Conservation (phyloP, 2,113 vertebrate genomes). For the Rhombomys opimus region DNA sequence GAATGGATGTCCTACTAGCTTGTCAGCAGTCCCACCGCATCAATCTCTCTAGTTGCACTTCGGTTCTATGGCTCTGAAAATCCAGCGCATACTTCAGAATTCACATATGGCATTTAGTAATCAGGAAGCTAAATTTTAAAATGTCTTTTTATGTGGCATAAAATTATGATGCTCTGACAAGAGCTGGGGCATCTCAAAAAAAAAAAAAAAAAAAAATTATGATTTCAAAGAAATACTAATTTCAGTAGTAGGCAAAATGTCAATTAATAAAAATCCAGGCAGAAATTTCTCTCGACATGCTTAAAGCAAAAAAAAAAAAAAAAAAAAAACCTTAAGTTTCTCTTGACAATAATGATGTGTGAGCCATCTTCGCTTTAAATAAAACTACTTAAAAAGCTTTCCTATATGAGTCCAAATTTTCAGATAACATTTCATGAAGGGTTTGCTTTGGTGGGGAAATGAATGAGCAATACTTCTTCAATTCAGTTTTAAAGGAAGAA, state of each 20-base stretch:
- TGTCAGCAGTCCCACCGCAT: not conserved
- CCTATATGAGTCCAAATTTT: not conserved
- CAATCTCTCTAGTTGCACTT: not conserved
- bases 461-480: not conserved
- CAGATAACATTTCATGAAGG: not conserved
- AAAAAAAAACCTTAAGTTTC: not conserved
- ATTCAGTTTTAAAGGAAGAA: conserved; percentile 14
- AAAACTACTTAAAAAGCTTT: not conserved
- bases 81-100: not conserved
- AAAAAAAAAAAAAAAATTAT: not conserved
- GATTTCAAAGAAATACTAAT: no score
- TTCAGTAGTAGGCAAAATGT: no score
- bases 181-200: not conserved
- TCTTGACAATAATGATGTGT: not conserved
- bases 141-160: not conserved
- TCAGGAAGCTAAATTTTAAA: not conserved
- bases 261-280: no score
- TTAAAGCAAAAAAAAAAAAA: not conserved
- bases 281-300: no score
- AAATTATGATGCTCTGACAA: not conserved
- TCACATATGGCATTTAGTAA: not conserved
- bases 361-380: not conserved
- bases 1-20: not conserved
- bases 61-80: not conserved
- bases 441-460: not conserved